Conservation (phyloP, 2,888 invertebrate genomes). For the Ophioninae sp. region DNA sequence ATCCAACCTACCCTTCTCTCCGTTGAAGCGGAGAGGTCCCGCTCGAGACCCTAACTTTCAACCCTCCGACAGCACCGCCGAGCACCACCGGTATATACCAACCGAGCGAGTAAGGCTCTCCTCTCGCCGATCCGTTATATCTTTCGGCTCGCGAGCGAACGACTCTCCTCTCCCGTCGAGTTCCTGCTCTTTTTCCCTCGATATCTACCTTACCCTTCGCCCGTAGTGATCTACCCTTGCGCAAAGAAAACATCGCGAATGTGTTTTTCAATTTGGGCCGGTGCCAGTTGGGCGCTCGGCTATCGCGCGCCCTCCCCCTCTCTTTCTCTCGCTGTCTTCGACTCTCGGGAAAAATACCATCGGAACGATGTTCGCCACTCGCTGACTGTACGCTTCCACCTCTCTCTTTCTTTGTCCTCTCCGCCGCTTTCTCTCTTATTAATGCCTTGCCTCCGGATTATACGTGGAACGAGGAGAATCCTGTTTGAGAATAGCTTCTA, state of each 20-base stretch:
- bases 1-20: slow-evolving; percentile 74
- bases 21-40: slow-evolving; percentile 65
- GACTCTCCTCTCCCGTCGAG: slow-evolving; percentile 63
- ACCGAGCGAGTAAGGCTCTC: slow-evolving; percentile 67
- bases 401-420: slow-evolving; percentile 13
- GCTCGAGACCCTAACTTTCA: slow-evolving; percentile 77
- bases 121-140: slow-evolving; percentile 77
- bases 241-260: slow-evolving; percentile 79
- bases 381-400: slow-evolving; percentile 36
- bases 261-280: slow-evolving; percentile 80
- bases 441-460: slow-evolving; percentile 53
- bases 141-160: slow-evolving; percentile 71
- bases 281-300: slow-evolving; percentile 73
- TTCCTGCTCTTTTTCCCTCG: slow-evolving; percentile 57
- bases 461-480: slow-evolving; percentile 26
- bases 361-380: slow-evolving; percentile 46
- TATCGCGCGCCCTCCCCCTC: slow-evolving; percentile 65
- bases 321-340: slow-evolving; percentile 37
- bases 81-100: slow-evolving; percentile 44
- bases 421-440: slow-evolving; percentile 36
- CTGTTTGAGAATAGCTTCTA: slow-evolving; percentile 42
- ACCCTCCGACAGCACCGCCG: slow-evolving; percentile 68
- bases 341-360: slow-evolving; percentile 61
- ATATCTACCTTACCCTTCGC: slow-evolving; percentile 60
- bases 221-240: slow-evolving; percentile 66